Evolutionary conservation across 2,888 invertebrate genomes (phyloP), one percentile per base, ranked within the genome.

Genomic region (Sabatieria punctata): DNA sequence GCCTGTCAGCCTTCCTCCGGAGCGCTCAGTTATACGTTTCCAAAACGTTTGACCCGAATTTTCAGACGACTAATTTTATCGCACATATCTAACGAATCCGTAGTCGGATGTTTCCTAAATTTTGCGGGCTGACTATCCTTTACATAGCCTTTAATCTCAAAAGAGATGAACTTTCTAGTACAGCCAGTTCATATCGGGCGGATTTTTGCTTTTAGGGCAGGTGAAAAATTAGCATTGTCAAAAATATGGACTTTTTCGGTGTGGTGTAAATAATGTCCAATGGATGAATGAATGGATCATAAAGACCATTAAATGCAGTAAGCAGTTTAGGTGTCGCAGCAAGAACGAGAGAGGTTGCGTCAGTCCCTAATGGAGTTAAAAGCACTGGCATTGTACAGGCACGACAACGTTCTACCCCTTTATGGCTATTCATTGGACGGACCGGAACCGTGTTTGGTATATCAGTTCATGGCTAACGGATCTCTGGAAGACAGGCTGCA

Each of bases 401-500:
- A 91, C 63, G 85, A 88, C 61, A 88, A 91, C 61, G 82, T 93
- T 53, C 71, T 91, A 42, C 80, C 85, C 0, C 66, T 89, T 3
- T 86, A 88, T 60, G 89, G 85, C 1, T 86, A 79, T 60, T 82
- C 83, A 57, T 71, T 80, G 36, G 78, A 76, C 57, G 78, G 79
- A 0, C 79, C 80, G 1, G 80, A 83, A 59, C 82, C 85, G 0
- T 91, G 91, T 65, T 68, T 93, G 2, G 80, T 93, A 0, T 93
- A 91, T 66, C 86, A 91, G 63, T 77, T 81, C 54, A 89, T 95
- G 88, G 73, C 77, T 1, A 88, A 88, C 43, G 91, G 93, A 0
- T 86, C 88, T 0, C 66, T 95, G 46, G 89, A 91, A 62, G 80
- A 83, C 55, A 71, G 85, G 45, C 68, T 93, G 49, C 68, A 73